Conservation (phyloP, 2,888 invertebrate genomes). For the Chrysodeixis includens region DNA sequence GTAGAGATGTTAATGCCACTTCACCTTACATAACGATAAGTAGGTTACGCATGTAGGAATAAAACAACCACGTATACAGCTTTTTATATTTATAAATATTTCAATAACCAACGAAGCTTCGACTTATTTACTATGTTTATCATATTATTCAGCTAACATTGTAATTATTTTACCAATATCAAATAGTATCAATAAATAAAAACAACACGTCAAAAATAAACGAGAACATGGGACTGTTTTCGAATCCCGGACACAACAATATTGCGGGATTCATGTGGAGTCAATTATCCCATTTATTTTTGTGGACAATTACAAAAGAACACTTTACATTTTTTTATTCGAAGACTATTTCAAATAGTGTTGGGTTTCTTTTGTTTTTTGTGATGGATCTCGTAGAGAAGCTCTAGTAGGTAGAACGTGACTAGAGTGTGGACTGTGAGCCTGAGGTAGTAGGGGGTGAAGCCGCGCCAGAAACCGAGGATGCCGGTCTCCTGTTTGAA, state of each 20-base stretch:
- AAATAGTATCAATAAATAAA: conserved; percentile 3
- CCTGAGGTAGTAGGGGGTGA: conserved; percentile 97
- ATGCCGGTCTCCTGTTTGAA: conserved; percentile 92
- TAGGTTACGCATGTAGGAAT: neutral
- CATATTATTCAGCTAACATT: conserved; percentile 26
- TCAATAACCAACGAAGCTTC: conserved; percentile 25
- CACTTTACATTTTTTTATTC: conserved; percentile 15
- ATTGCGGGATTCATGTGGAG: neutral
- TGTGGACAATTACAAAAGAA: conserved; percentile 2
- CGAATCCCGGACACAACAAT: neutral
- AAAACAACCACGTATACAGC: neutral
- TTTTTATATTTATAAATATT: conserved; percentile 19
- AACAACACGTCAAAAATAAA: conserved; percentile 20
- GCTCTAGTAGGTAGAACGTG: conserved; percentile 97
- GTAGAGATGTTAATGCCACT: neutral
- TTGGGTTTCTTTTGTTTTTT: conserved; percentile 89
- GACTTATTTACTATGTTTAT: conserved; percentile 24
- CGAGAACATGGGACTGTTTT: conserved; percentile 11
- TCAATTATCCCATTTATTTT: conserved; percentile 19
- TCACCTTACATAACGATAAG: neutral
- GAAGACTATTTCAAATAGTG: neutral
- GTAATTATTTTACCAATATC: conserved; percentile 14
- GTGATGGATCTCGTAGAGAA: conserved; percentile 66
- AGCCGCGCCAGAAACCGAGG: conserved; percentile 97
- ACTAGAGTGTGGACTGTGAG: conserved; percentile 98